These are phyloP conservation scores for Pocota personata DNA, from an alignment of 2,888 invertebrate species.

Conservation along the genomic window DNA sequence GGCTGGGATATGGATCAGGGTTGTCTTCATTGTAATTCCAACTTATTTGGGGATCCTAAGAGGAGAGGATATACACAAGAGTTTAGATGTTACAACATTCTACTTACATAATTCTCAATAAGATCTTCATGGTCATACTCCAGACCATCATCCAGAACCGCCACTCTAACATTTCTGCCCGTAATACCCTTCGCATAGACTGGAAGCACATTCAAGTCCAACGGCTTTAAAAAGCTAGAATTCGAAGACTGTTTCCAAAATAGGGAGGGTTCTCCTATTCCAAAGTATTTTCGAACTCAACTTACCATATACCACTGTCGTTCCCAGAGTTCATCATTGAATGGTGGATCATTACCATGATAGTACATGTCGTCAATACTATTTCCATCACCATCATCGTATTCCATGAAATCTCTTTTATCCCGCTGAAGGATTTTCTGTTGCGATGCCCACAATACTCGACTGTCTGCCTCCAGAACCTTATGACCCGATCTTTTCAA, in stretches of 20 bases:
- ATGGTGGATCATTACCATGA: constrained; percentile 82
- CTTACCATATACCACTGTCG: constrained; percentile 90
- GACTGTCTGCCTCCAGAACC: constrained; percentile 56
- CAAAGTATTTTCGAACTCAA: no score
- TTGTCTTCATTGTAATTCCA: constrained; percentile 93
- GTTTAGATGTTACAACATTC: neutral
- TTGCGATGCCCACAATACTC: constrained; percentile 74
- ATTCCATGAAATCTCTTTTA: constrained; percentile 71
- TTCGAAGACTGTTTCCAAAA: constrained; percentile 48
- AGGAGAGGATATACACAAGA: neutral
- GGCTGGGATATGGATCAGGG: constrained; percentile 89
- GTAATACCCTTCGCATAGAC: constrained; percentile 91
- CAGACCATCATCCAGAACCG: constrained; percentile 94
- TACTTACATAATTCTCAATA: constrained; percentile 89
- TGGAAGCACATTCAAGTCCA: constrained; percentile 93
- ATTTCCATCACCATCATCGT: constrained; percentile 24
- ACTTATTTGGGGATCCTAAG: constrained; percentile 92
- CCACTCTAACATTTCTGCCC: constrained; percentile 90
- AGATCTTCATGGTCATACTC: constrained; percentile 93
- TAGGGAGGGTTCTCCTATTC: neutral
- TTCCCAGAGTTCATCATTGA: constrained; percentile 94
- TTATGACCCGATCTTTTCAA: constrained; percentile 43
- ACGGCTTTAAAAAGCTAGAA: constrained; percentile 38
- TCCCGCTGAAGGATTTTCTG: constrained; percentile 72
- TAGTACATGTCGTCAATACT: constrained; percentile 6